Percentiles rank a stretch among this genome's conserved stretches.
Evolutionary conservation across 2,888 invertebrate genomes (phyloP).

Genomic region (Xestia c-nigrum): DNA sequence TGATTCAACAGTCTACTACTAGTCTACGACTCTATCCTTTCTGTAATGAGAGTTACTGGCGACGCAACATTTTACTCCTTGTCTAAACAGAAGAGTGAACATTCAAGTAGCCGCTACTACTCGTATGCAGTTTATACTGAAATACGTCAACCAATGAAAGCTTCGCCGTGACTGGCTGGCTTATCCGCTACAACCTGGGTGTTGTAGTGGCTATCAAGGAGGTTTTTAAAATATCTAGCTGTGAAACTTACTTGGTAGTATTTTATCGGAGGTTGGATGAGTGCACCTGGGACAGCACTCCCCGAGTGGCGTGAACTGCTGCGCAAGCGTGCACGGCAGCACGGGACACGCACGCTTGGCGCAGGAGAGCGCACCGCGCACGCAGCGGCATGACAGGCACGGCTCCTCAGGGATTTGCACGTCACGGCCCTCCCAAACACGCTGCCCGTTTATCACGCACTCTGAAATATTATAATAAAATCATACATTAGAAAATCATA

Average conservation of each 20-base stretch:
- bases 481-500: conserved; percentile 13
- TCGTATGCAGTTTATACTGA: not conserved
- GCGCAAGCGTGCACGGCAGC: conserved; percentile 94
- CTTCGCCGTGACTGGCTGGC: no score
- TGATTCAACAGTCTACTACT: not conserved
- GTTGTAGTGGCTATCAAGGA: not conserved
- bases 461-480: conserved; percentile 86
- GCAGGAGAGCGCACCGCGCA: conserved; percentile 93
- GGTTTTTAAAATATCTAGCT: not conserved
- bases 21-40: not conserved
- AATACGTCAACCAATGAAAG: not conserved
- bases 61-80: not conserved
- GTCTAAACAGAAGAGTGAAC: not conserved
- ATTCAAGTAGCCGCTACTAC: no score
- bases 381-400: conserved; percentile 96
- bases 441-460: conserved; percentile 95
- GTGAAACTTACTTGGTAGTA: conserved; percentile 82
- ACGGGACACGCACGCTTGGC: conserved; percentile 97
- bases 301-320: conserved; percentile 93
- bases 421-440: conserved; percentile 94
- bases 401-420: conserved; percentile 96
- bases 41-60: not conserved
- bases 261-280: conserved; percentile 87
- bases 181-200: not conserved
- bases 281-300: conserved; percentile 94